Evolutionary conservation across 2,113 vertebrate genomes (phyloP).

Genomic region (Scophthalmus maximus): DNA sequence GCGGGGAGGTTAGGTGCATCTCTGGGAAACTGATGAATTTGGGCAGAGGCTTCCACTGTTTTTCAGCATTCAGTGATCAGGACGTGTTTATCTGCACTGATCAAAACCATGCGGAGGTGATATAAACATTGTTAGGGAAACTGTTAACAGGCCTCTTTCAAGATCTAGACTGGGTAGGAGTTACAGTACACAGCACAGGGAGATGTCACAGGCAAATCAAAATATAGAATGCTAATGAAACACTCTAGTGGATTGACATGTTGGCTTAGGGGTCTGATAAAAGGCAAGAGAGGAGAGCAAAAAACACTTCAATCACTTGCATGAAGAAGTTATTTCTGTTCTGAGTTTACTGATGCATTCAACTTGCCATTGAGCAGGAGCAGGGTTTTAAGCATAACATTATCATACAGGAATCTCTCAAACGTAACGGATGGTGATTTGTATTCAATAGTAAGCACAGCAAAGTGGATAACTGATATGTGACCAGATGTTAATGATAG

Average conservation of each 20-base stretch:
- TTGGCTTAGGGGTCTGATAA: slow-evolving; percentile 65
- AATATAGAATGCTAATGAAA: slow-evolving; percentile 76
- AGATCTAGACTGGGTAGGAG: slow-evolving; percentile 65
- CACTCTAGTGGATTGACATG: slow-evolving; percentile 73
- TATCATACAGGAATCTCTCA: slow-evolving; percentile 15
- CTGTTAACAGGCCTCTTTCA: slow-evolving; percentile 72
- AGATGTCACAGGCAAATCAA: slow-evolving; percentile 76
- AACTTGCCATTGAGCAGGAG: slow-evolving; percentile 29
- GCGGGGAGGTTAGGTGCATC: slow-evolving; percentile 34
- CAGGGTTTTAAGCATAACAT: slow-evolving; percentile 4
- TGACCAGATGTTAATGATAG: slow-evolving; percentile 70
- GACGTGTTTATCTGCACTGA: slow-evolving; percentile 74
- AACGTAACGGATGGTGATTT: slow-evolving; percentile 40
- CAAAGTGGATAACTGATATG: slow-evolving; percentile 61
- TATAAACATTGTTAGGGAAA: slow-evolving; percentile 78
- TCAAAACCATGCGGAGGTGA: slow-evolving; percentile 78
- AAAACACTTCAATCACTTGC: slow-evolving; percentile 61
- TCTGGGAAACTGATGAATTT: slow-evolving; percentile 51
- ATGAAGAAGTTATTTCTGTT: slow-evolving; percentile 68
- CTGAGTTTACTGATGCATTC: slow-evolving; percentile 51
- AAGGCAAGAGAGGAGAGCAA: slow-evolving; percentile 41
- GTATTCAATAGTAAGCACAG: slow-evolving; percentile 25
- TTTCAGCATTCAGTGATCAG: slow-evolving; percentile 66
- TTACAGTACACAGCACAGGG: slow-evolving; percentile 68
- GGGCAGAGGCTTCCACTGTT: slow-evolving; percentile 61